Percentiles rank a stretch among this genome's conserved stretches.
phyloP scores from a whole-genome alignment of 1,140 invertebrate species.

The Metaphire vulgaris region DNA sequence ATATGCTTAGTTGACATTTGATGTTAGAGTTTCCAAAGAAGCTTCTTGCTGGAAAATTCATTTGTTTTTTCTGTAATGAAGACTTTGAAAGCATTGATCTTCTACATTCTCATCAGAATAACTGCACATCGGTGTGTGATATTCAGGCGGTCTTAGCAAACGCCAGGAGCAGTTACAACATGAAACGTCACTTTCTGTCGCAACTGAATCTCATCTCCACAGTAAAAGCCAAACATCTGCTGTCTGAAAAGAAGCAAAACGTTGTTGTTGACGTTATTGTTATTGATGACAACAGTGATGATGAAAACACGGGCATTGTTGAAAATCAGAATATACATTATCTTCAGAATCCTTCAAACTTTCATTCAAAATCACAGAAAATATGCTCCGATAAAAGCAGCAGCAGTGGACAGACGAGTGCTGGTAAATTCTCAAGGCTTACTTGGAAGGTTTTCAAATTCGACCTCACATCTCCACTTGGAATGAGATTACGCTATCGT shows the following conservation, averaged over 20 bases:
- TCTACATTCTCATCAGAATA: neutral
- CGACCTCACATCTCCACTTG: neutral
- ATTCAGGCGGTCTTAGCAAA: neutral
- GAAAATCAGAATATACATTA: neutral
- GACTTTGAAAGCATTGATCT: neutral
- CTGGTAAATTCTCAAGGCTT: neutral
- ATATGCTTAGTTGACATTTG: neutral
- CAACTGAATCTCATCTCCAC: neutral
- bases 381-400: neutral
- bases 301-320: neutral
- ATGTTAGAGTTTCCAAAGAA: neutral
- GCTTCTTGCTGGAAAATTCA: neutral
- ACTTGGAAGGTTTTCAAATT: neutral
- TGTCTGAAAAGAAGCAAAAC: neutral
- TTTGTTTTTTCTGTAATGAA: neutral
- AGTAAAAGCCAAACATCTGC: neutral
- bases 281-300: neutral
- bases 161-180: neutral
- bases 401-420: neutral
- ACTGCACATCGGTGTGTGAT: neutral
- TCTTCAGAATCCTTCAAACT: neutral
- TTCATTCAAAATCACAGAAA: neutral
- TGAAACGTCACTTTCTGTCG: neutral
- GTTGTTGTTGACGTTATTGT: neutral
- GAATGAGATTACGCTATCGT: neutral